Evolutionary conservation across 2,888 invertebrate species (phyloP).

Genomic region (Dryococelus australis): DNA sequence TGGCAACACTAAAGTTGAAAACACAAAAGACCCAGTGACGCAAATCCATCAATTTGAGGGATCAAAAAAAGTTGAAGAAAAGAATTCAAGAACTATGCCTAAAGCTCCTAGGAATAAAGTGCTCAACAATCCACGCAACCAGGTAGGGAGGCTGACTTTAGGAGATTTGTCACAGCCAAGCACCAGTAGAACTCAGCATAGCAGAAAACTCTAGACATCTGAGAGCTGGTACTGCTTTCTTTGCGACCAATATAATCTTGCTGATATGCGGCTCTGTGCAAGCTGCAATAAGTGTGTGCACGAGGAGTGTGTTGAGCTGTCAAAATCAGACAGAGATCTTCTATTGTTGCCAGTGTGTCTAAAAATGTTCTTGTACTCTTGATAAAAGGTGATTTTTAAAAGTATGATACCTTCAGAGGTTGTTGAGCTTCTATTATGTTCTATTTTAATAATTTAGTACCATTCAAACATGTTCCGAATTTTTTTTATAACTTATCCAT

Average conservation of each 20-base stretch:
- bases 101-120: background rate
- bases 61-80: too few species aligned
- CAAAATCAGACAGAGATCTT: background rate
- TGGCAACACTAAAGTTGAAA: background rate
- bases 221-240: too few species aligned
- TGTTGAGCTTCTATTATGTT: too few species aligned
- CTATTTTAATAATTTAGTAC: too few species aligned
- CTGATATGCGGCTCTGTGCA: too few species aligned
- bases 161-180: conserved; percentile 24
- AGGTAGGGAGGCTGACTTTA: background rate
- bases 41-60: background rate
- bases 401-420: too few species aligned
- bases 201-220: background rate
- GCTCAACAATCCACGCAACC: background rate
- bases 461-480: too few species aligned
- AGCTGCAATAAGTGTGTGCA: too few species aligned
- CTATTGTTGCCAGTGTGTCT: background rate
- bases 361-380: too few species aligned
- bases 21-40: background rate
- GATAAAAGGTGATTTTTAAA: too few species aligned
- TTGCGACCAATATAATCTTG: too few species aligned
- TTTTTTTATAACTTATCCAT: background rate
- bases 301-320: background rate
- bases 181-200: background rate
- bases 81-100: background rate